A percentile compares a stretch with the other conserved stretches of the same genome.
Evolutionary conservation across 2,888 invertebrate species (phyloP).

Genomic region (Apamea epomidion): DNA sequence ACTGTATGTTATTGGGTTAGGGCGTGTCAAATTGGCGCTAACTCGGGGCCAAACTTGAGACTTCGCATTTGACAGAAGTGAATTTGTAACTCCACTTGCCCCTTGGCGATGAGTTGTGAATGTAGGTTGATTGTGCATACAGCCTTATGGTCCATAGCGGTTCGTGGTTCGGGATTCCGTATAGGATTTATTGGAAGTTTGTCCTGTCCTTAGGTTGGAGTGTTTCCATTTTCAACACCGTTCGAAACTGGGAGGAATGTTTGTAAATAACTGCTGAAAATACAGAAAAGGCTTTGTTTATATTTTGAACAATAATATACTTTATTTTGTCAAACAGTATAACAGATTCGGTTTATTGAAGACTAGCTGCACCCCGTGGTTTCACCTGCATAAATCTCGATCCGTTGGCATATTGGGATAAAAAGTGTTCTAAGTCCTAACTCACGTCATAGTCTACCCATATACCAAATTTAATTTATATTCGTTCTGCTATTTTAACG

Average conservation of each 20-base stretch:
- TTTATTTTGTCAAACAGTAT: not conserved
- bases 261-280: too few species aligned
- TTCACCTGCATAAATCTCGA: not conserved
- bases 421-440: not conserved
- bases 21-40: constrained; percentile 80
- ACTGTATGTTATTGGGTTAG: constrained; percentile 78
- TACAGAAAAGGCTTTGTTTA: not conserved
- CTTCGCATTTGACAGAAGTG: constrained; percentile 75
- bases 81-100: constrained; percentile 79
- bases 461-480: not conserved
- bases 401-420: not conserved
- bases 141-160: constrained; percentile 61
- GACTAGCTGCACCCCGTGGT: not conserved
- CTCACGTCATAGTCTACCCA: not conserved
- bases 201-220: not conserved
- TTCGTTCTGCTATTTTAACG: too few species aligned
- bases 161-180: constrained; percentile 57
- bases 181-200: constrained; percentile 37
- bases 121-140: constrained; percentile 84
- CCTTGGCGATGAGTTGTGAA: constrained; percentile 79
- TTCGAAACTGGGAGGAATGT: not conserved
- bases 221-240: not conserved
- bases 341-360: not conserved
- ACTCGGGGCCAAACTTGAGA: constrained; percentile 77
- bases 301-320: not conserved